Conservation (phyloP, 2,113 vertebrate genomes). For the Oncorhynchus masou region DNA sequence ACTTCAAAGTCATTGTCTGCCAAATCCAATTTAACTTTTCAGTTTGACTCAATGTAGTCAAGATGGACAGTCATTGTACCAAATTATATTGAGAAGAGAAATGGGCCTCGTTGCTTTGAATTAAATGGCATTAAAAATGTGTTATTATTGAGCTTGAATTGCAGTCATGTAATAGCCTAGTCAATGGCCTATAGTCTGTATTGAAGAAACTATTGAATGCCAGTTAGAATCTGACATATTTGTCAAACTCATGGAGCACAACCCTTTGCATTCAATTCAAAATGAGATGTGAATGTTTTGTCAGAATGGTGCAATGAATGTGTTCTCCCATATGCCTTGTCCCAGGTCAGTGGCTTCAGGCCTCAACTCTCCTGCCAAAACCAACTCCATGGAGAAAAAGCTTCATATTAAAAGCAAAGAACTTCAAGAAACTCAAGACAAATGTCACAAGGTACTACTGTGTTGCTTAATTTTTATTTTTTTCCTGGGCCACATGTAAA, state of each 20-base stretch:
- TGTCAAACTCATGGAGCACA: neutral
- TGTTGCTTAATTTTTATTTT: too few relatives aligned
- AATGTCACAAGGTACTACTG: slow-evolving; percentile 91
- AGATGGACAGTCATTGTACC: too few relatives aligned
- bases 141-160: too few relatives aligned
- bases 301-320: neutral
- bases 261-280: neutral
- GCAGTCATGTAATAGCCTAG: too few relatives aligned
- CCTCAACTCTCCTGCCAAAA: slow-evolving; percentile 95
- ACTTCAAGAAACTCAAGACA: slow-evolving; percentile 96
- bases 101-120: too few relatives aligned
- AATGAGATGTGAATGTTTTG: neutral
- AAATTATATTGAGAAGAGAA: too few relatives aligned
- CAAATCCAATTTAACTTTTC: too few relatives aligned
- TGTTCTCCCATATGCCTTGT: slow-evolving; percentile 13
- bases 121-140: too few relatives aligned
- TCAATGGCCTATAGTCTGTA: too few relatives aligned
- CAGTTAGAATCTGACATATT: neutral
- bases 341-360: slow-evolving; percentile 85
- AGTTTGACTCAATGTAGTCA: too few relatives aligned
- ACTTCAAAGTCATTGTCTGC: too few relatives aligned
- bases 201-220: neutral
- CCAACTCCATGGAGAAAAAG: slow-evolving; percentile 99
- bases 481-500: too few relatives aligned
- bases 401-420: slow-evolving; percentile 96